Conservation (phyloP, 2,797 vertebrate genomes). For the Sebastes baramenuke region DNA sequence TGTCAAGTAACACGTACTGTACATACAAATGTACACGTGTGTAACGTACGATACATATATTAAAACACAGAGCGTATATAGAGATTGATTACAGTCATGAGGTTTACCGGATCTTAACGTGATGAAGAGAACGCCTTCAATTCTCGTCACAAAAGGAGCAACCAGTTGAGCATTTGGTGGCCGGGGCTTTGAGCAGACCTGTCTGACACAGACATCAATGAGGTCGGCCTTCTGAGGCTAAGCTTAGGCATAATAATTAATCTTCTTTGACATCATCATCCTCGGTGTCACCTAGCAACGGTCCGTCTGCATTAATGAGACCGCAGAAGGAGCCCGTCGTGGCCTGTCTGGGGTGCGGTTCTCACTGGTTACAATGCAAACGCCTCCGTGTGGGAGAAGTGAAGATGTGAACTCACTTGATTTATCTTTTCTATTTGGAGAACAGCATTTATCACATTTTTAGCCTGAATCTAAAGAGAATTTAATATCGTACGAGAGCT, state of each 20-base stretch:
- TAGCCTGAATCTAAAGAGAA: background rate
- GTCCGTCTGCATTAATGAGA: constrained; percentile 46
- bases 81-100: constrained; percentile 29
- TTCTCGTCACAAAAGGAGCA: constrained; percentile 42
- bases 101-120: background rate
- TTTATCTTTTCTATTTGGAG: background rate
- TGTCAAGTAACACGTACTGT: background rate
- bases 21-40: background rate
- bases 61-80: background rate
- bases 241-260: constrained; percentile 69
- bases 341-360: constrained; percentile 6
- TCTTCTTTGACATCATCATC: constrained; percentile 72
- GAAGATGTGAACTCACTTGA: background rate
- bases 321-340: constrained; percentile 27
- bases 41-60: background rate
- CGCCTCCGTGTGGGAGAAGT: background rate
- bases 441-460: background rate
- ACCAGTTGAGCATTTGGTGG: constrained; percentile 38
- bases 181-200: constrained; percentile 34
- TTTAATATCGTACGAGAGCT: background rate
- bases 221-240: constrained; percentile 52
- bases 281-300: constrained; percentile 74
- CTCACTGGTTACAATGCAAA: constrained; percentile 2
- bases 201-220: constrained; percentile 65
- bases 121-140: constrained; percentile 21